Conservation (phyloP, 2,888 invertebrate species). For the Drosophila cyrtoloma region DNA sequence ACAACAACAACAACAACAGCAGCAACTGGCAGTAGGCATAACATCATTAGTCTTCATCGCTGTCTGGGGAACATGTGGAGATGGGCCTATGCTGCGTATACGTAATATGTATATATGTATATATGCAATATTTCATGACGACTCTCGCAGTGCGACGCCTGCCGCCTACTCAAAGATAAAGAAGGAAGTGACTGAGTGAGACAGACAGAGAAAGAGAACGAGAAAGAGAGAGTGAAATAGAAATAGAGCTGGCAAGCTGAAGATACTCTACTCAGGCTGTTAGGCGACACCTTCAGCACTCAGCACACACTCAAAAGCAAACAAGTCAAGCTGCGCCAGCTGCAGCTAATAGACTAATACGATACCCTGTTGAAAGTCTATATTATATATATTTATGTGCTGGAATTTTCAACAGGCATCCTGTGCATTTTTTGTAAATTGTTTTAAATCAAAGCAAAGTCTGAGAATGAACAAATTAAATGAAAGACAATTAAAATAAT, state of each 20-base stretch:
- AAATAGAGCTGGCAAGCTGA: constrained; percentile 5
- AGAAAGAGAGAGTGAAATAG: neutral
- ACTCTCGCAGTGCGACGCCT: constrained; percentile 18
- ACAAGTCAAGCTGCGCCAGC: constrained; percentile 24
- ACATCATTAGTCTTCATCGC: constrained; percentile 80
- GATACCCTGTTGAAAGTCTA: constrained; percentile 4
- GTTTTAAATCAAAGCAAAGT: neutral
- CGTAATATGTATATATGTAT: constrained; percentile 68
- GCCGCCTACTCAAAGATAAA: neutral
- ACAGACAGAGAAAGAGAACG: neutral
- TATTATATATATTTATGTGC: neutral
- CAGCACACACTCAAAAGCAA: constrained; percentile 49
- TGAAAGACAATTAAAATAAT: neutral
- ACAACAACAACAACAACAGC: constrained; percentile 19
- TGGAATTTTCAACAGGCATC: neutral
- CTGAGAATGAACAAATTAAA: neutral
- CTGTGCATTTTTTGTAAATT: neutral
- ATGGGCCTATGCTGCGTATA: constrained; percentile 60
- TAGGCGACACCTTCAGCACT: constrained; percentile 49
- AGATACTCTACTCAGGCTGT: constrained; percentile 27
- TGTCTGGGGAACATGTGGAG: constrained; percentile 33
- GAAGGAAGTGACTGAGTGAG: neutral
- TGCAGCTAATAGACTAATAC: neutral
- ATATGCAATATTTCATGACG: constrained; percentile 54
- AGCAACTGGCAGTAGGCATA: constrained; percentile 34